phyloP scores from a whole-genome alignment of 1,140 invertebrate species.

The Lasioglossum albipes region DNA sequence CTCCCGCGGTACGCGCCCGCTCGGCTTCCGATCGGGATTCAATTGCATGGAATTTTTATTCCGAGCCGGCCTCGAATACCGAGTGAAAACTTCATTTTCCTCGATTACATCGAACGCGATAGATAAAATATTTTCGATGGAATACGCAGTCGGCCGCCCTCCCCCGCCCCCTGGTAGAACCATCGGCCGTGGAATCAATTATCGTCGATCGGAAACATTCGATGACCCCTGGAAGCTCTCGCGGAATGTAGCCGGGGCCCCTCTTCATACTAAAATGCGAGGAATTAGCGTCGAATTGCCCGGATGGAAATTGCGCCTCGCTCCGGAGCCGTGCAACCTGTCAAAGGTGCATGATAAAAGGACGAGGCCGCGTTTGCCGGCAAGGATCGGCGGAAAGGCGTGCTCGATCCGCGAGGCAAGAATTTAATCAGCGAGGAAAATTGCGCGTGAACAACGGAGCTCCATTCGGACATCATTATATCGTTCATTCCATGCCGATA shows the following conservation, averaged over 20 bases:
- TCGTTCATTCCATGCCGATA: neutral
- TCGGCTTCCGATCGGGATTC: too few relatives aligned
- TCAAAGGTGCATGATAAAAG: constrained; percentile 27
- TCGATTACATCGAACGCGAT: too few relatives aligned
- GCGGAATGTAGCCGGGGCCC: neutral
- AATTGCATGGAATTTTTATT: too few relatives aligned
- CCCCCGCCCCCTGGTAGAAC: too few relatives aligned
- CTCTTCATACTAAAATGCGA: neutral
- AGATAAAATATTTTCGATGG: neutral
- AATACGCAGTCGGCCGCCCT: neutral
- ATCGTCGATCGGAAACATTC: neutral
- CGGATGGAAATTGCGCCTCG: neutral
- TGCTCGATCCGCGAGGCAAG: neutral
- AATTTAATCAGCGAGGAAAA: constrained; percentile 32
- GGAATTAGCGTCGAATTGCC: neutral
- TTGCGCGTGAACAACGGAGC: constrained; percentile 5
- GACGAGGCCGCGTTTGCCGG: constrained; percentile 24
- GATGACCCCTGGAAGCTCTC: neutral
- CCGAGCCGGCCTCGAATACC: too few relatives aligned
- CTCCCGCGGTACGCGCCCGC: too few relatives aligned
- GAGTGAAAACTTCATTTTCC: too few relatives aligned
- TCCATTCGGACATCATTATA: neutral
- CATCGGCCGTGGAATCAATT: neutral
- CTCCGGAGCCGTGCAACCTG: neutral
- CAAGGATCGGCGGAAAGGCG: neutral